A percentile compares a stretch with the other conserved stretches of the same genome.
Evolutionary conservation across 2,888 invertebrate species (phyloP).

Genomic region (Petrolisthes cinctipes): DNA sequence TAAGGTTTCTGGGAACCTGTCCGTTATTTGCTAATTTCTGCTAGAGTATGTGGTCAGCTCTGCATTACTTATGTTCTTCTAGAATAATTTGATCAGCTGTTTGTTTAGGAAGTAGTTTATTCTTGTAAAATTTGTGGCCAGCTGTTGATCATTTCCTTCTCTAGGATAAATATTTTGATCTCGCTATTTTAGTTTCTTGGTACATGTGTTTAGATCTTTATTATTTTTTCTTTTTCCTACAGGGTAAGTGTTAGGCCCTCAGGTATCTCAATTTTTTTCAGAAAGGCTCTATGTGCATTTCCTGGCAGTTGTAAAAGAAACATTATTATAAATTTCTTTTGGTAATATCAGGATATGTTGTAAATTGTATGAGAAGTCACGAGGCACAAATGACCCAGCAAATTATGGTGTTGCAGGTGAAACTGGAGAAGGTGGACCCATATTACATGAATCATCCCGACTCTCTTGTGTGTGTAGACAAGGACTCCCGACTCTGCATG

Average conservation of each 20-base stretch:
- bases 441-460: constrained; percentile 87
- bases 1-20: not conserved
- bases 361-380: too few species aligned
- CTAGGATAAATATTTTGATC: too few species aligned
- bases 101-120: too few species aligned
- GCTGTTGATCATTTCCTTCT: too few species aligned
- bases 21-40: not conserved
- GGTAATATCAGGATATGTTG: too few species aligned
- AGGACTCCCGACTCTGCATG: constrained; percentile 84
- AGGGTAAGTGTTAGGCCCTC: not conserved
- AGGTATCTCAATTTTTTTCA: too few species aligned
- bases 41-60: not conserved
- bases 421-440: constrained; percentile 89
- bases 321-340: too few species aligned
- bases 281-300: too few species aligned
- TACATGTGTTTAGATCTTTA: not conserved
- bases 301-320: too few species aligned
- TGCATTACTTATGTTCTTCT: too few species aligned
- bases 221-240: not conserved
- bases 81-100: not conserved
- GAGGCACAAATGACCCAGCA: too few species aligned
- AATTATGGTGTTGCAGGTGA: constrained; percentile 73
- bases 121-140: too few species aligned
- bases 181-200: not conserved
- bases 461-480: constrained; percentile 78